These are phyloP conservation scores for Iguana delicatissima DNA, from an alignment of 2,797 vertebrate genomes.

Conservation along the genomic window DNA sequence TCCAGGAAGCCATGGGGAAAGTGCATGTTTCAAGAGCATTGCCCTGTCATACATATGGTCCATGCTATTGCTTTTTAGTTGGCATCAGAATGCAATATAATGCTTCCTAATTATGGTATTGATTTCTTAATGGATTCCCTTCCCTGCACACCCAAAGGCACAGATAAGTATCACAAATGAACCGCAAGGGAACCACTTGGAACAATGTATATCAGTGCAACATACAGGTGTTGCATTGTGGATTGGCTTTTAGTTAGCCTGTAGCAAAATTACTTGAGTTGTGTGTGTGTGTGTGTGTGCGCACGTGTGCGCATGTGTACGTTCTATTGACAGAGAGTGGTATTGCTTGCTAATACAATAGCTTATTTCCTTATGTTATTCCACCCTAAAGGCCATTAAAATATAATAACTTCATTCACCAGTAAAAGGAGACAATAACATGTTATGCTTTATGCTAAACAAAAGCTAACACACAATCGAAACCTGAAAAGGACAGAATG, in stretches of 20 bases:
- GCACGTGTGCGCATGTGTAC: not conserved
- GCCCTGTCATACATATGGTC: slow-evolving; percentile 36
- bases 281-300: not conserved
- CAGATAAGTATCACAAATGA: slow-evolving; percentile 44
- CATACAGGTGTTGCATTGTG: slow-evolving; percentile 15
- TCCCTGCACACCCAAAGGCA: slow-evolving; percentile 55
- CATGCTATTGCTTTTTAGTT: slow-evolving; percentile 50
- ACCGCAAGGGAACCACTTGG: slow-evolving; percentile 28
- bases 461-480: not conserved
- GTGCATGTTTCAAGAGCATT: not conserved
- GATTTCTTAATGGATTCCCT: slow-evolving; percentile 71
- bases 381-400: not conserved
- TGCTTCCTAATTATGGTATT: slow-evolving; percentile 71
- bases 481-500: not conserved
- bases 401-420: not conserved
- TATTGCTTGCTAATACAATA: not conserved
- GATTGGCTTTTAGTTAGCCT: slow-evolving; percentile 26
- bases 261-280: slow-evolving; percentile 1
- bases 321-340: not conserved
- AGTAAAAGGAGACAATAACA: not conserved
- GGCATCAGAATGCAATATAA: slow-evolving; percentile 55
- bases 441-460: not conserved
- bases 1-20: slow-evolving; percentile 28
- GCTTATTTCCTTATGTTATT: not conserved
- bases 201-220: slow-evolving; percentile 9